Conservation (phyloP, 1,140 invertebrate species). For the Eumeta japonica region DNA sequence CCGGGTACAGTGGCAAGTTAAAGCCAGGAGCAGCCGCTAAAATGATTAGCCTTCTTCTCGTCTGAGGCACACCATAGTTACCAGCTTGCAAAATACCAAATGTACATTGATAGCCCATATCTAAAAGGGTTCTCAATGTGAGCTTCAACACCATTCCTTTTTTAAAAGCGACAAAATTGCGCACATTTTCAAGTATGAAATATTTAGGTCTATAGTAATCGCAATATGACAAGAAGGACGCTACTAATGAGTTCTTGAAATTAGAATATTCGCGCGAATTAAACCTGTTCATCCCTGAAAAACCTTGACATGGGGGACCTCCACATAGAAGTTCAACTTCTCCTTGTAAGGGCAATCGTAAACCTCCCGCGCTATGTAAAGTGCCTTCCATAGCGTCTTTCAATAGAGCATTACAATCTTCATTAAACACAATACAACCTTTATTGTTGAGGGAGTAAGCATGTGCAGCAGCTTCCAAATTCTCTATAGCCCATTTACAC, state of each 20-base stretch:
- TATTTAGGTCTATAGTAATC: slow-evolving; percentile 85
- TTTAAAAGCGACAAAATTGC: slow-evolving; percentile 83
- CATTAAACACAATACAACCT: slow-evolving; percentile 71
- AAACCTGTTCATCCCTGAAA: slow-evolving; percentile 88
- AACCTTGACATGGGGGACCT: slow-evolving; percentile 90
- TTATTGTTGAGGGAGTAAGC: slow-evolving; percentile 81
- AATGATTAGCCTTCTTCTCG: slow-evolving; percentile 75
- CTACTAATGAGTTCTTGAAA: slow-evolving; percentile 88
- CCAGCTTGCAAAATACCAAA: slow-evolving; percentile 86
- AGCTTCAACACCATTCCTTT: slow-evolving; percentile 80
- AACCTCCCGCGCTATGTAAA: slow-evolving; percentile 47
- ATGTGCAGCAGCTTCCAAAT: slow-evolving; percentile 73
- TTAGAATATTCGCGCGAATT: slow-evolving; percentile 83
- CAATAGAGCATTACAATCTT: slow-evolving; percentile 79
- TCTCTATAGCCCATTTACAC: slow-evolving; percentile 81
- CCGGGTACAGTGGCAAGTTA: slow-evolving; percentile 76
- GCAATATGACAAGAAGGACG: slow-evolving; percentile 80
- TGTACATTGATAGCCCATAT: slow-evolving; percentile 87
- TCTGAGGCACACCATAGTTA: slow-evolving; percentile 84
- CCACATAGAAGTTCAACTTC: slow-evolving; percentile 85
- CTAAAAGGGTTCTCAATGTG: slow-evolving; percentile 72
- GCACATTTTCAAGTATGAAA: slow-evolving; percentile 85
- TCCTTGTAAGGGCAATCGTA: slow-evolving; percentile 72
- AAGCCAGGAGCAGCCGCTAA: slow-evolving; percentile 82
- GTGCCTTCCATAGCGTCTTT: slow-evolving; percentile 63